Conservation (phyloP, 2,797 vertebrate species). For the Oryzias sinensis region DNA sequence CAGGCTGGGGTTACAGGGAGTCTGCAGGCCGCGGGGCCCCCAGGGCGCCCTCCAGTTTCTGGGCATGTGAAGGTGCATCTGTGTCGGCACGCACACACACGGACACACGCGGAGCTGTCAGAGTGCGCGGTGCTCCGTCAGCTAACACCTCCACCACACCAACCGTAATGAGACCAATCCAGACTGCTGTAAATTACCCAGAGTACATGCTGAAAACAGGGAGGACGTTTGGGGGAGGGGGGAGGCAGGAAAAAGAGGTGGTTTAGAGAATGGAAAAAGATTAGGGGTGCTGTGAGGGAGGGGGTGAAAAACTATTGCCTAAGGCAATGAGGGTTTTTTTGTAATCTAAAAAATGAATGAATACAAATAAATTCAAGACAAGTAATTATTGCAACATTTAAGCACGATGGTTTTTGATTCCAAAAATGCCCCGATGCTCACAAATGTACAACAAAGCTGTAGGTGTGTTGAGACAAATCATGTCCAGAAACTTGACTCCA, state of each 20-base stretch:
- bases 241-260: constrained; percentile 30
- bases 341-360: too few species aligned
- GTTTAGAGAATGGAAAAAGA: constrained; percentile 1
- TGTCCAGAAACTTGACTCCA: too few species aligned
- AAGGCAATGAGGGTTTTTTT: too few species aligned
- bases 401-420: too few species aligned
- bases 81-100: constrained; percentile 4
- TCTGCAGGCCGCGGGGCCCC: constrained; percentile 31
- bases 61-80: constrained; percentile 36
- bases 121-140: constrained; percentile 57
- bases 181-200: constrained; percentile 69
- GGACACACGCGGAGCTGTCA: constrained; percentile 47
- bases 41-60: constrained; percentile 34
- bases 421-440: too few species aligned
- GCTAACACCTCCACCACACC: constrained; percentile 65
- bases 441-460: too few species aligned
- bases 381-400: too few species aligned
- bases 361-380: too few species aligned
- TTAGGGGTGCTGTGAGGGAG: background rate
- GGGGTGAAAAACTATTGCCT: too few species aligned
- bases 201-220: constrained; percentile 50
- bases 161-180: constrained; percentile 75
- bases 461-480: too few species aligned
- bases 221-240: constrained; percentile 8
- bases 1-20: constrained; percentile 31